phyloP scores from a whole-genome alignment of 2,797 vertebrate genomes.

The Melanotaenia trifasciata region DNA sequence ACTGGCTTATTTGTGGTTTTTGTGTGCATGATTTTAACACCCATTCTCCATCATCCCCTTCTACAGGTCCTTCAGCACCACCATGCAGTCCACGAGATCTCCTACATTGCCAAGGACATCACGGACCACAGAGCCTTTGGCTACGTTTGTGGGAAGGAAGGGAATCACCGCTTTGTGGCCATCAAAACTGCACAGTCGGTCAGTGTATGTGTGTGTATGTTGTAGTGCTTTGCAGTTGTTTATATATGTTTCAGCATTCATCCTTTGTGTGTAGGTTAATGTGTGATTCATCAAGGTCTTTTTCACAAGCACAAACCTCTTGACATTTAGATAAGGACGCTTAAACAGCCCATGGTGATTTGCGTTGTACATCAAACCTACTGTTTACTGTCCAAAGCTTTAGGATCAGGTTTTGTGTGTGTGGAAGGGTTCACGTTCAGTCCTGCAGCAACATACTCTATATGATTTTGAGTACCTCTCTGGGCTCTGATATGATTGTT shows the following conservation, averaged over 20 bases:
- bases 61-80: conserved; percentile 94
- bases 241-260: not conserved
- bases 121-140: conserved; percentile 98
- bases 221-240: conserved; percentile 7
- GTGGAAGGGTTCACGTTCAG: not conserved
- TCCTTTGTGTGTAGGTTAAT: conserved; percentile 35
- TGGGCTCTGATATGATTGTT: conserved; percentile 56
- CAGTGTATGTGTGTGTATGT: conserved; percentile 68
- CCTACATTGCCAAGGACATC: conserved; percentile 99
- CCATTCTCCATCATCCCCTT: conserved; percentile 15
- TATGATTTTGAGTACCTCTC: conserved; percentile 48
- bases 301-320: conserved; percentile 44
- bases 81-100: conserved; percentile 98
- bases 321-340: conserved; percentile 72
- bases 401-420: conserved; percentile 1
- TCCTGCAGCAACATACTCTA: conserved; percentile 30
- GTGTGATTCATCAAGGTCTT: conserved; percentile 47
- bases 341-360: conserved; percentile 37
- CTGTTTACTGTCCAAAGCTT: conserved; percentile 28
- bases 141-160: conserved; percentile 97
- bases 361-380: conserved; percentile 47
- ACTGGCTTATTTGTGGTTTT: not conserved
- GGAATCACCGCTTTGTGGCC: conserved; percentile 97
- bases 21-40: not conserved
- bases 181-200: conserved; percentile 98